Base-by-base conservation (phyloP, 2,888 invertebrate species). In the Tenthredo notha region DNA sequence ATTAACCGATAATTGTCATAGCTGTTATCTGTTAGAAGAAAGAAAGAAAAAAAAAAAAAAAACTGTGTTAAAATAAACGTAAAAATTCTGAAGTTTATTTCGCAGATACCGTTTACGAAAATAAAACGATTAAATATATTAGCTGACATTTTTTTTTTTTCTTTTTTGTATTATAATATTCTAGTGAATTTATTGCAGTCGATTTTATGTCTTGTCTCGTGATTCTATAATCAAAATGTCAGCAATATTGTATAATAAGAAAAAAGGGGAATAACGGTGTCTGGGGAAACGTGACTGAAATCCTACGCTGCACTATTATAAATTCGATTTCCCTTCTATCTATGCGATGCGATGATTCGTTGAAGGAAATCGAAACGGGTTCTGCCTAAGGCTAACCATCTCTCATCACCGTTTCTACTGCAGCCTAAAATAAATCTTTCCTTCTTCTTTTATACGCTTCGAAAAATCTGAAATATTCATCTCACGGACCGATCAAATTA, bases 401-500 rank as follows among this genome's bases (percentile, higher is more conserved):
- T 61, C 58, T 80, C 80, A 65, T 80, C 80, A 80, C 61, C 10
- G 80, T 40, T 54, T 54, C 50, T n/a, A 77, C 77, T 50, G 77
- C 58, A 65, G 80, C 37, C n/a, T 47, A 40, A 70, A 47, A 83
- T 83, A 83, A 83, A 83, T 83, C 83, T 83, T 25, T 18, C 65
- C 83, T 50, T 29, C 67, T 33, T 83, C 47, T 43, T 70, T 40
- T 47, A 50, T 61, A 37, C 67, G 67, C 33, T 67, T 21, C 25
- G 29, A 47, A 9, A 70, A 83, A 83, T 83, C 83, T 83, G 83
- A 70, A 43, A 70, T 83, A 83, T 83, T 83, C 83, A 70, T 70
- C 65, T 83, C 83, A 83, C 83, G 83, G 25, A 47, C 29, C 83
- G 65, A 83, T 83, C 83, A 70, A 83, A 70, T 83, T 83, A 83